A percentile compares a stretch with the other conserved stretches of the same genome.
These are phyloP conservation scores for Drosophila pullipes DNA, from an alignment of 2,888 invertebrate species.

Conservation along the genomic window DNA sequence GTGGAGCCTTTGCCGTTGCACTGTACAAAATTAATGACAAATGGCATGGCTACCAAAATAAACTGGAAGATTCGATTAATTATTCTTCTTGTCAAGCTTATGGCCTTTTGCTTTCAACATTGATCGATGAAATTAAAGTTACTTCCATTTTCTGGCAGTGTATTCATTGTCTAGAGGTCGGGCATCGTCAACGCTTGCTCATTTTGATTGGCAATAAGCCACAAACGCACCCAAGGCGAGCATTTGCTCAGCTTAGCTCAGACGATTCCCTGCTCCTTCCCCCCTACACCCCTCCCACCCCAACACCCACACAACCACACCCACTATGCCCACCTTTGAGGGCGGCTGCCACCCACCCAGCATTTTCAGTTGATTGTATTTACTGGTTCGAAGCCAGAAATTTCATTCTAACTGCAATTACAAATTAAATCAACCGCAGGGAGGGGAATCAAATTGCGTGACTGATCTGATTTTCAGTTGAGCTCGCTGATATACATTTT, in stretches of 20 bases:
- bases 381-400: constrained; percentile 45
- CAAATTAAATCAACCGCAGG: constrained; percentile 69
- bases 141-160: constrained; percentile 26
- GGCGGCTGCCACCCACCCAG: constrained; percentile 5
- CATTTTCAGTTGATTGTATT: constrained; percentile 47
- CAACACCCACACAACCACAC: background rate
- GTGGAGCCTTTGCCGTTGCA: constrained; percentile 11
- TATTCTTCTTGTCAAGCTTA: background rate
- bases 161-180: constrained; percentile 20
- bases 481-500: constrained; percentile 12
- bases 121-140: background rate
- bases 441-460: constrained; percentile 50
- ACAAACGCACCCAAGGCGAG: constrained; percentile 70
- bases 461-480: constrained; percentile 34
- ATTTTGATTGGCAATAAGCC: constrained; percentile 74
- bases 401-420: constrained; percentile 64
- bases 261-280: background rate
- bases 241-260: constrained; percentile 41
- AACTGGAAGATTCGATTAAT: background rate
- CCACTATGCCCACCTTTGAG: constrained; percentile 16
- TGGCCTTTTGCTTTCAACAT: background rate
- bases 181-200: constrained; percentile 31
- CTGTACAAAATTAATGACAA: constrained; percentile 25
- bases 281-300: background rate
- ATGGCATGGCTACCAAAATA: background rate